These are phyloP conservation scores for Brenthis daphne DNA, from an alignment of 2,888 invertebrate genomes.

Conservation along the genomic window DNA sequence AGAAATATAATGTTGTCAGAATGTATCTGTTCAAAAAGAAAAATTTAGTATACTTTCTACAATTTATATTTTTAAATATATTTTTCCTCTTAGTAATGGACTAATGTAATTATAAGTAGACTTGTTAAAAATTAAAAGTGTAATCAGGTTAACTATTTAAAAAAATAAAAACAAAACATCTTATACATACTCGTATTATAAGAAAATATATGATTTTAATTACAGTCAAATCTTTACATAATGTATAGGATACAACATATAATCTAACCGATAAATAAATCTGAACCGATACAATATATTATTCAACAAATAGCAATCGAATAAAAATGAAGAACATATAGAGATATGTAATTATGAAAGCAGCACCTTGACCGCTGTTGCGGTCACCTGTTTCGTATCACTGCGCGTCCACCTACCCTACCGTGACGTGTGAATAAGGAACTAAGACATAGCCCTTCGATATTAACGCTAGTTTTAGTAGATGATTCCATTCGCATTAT, in stretches of 20 bases:
- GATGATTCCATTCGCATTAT: not conserved
- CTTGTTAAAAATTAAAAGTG: no score
- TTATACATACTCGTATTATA: no score
- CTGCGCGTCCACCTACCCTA: slow-evolving; percentile 46
- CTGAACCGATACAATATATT: not conserved
- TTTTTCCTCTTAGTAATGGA: no score
- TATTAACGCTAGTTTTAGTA: slow-evolving; percentile 2
- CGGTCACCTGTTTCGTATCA: slow-evolving; percentile 53
- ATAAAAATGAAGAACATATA: slow-evolving; percentile 5
- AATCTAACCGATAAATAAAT: no score
- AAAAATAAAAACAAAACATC: no score
- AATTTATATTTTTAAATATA: not conserved
- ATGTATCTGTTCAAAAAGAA: not conserved
- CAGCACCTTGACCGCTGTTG: slow-evolving; percentile 56
- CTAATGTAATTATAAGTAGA: no score
- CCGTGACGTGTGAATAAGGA: slow-evolving; percentile 45
- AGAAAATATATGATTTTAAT: no score
- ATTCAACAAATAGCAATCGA: not conserved
- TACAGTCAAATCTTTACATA: no score
- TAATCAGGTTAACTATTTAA: no score
- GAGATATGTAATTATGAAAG: slow-evolving; percentile 15
- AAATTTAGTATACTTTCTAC: not conserved
- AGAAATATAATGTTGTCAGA: not conserved
- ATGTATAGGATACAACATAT: no score
- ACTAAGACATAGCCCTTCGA: slow-evolving; percentile 4